These are phyloP conservation scores for Hydrozoanthus tunicans DNA, from an alignment of 64 coral and sea anemone genomes.

Conservation along the genomic window DNA sequence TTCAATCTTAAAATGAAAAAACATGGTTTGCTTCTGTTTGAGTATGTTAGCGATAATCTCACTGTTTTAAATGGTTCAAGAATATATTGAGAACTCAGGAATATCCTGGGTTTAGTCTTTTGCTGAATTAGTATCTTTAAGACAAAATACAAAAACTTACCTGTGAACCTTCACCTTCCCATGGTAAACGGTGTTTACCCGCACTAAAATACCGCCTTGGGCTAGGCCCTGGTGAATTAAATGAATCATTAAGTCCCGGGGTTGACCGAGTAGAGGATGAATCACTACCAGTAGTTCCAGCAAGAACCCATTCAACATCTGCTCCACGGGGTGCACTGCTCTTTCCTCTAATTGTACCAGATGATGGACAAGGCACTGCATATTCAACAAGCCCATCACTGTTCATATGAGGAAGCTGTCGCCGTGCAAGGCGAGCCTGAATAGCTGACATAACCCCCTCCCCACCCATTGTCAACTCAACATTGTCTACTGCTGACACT, in stretches of 20 bases:
- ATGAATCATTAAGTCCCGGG: constrained; percentile 92
- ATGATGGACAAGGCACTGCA: constrained; percentile 89
- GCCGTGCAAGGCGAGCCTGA: constrained; percentile 84
- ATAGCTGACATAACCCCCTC: constrained; percentile 94
- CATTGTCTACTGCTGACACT: constrained; percentile 73
- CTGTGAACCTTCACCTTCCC: constrained; percentile 75
- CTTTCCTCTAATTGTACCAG: constrained; percentile 79
- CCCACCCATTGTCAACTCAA: constrained; percentile 88
- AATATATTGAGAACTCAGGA: too few relatives aligned
- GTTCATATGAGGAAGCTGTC: constrained; percentile 91
- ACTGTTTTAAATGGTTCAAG: too few relatives aligned
- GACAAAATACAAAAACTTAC: constrained; percentile 25
- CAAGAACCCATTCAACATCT: constrained; percentile 98
- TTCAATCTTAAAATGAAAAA: too few relatives aligned
- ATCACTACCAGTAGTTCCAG: constrained; percentile 77
- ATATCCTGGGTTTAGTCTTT: not conserved
- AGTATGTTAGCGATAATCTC: too few relatives aligned
- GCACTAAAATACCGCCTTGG: constrained; percentile 92
- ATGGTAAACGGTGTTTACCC: constrained; percentile 89
- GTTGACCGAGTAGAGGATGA: constrained; percentile 90
- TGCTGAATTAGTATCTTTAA: not conserved
- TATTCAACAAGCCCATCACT: constrained; percentile 98
- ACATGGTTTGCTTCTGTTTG: too few relatives aligned
- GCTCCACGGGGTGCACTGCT: constrained; percentile 76
- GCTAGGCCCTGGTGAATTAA: constrained; percentile 80